A percentile compares a stretch with the other conserved stretches of the same genome.
Conservation (phyloP, 2,888 invertebrate genomes). For the Tinea semifulvella region DNA sequence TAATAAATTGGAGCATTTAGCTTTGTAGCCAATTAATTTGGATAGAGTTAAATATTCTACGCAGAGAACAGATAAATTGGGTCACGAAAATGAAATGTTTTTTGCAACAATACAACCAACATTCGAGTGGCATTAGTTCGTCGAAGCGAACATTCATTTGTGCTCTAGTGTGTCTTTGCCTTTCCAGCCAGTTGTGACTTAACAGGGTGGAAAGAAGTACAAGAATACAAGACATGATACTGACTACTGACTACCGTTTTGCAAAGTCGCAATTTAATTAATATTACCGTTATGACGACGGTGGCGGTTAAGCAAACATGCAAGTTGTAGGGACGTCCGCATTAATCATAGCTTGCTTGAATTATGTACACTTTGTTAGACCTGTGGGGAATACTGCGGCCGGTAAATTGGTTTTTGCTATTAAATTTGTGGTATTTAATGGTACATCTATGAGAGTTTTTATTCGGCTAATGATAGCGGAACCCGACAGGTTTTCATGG, state of each 20-base stretch:
- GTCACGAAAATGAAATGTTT: not conserved
- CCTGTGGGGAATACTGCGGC: conserved; percentile 11
- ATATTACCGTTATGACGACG: conserved; percentile 12
- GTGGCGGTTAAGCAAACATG: conserved; percentile 12
- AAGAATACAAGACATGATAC: conserved; percentile 1
- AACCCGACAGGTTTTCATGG: too few relatives aligned
- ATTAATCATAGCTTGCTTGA: conserved; percentile 13
- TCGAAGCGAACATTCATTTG: not conserved
- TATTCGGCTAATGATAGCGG: not conserved
- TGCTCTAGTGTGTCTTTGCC: conserved; percentile 1
- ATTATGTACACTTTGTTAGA: conserved; percentile 10
- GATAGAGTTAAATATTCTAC: too few relatives aligned
- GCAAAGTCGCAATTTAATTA: conserved; percentile 12
- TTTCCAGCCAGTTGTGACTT: not conserved
- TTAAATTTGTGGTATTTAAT: conserved; percentile 10
- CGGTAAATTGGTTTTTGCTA: conserved; percentile 9
- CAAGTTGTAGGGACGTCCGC: conserved; percentile 13
- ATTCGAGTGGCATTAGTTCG: not conserved
- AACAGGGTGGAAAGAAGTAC: conserved; percentile 8
- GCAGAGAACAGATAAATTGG: too few relatives aligned
- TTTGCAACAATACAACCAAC: not conserved
- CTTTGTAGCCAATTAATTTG: too few relatives aligned
- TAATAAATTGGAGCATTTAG: too few relatives aligned
- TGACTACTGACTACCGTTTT: conserved; percentile 12
- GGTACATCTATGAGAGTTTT: not conserved